A percentile compares a stretch with the other conserved stretches of the same genome.
phyloP scores from a whole-genome alignment of 2,888 invertebrate genomes.

The Aleiodes alternator region DNA sequence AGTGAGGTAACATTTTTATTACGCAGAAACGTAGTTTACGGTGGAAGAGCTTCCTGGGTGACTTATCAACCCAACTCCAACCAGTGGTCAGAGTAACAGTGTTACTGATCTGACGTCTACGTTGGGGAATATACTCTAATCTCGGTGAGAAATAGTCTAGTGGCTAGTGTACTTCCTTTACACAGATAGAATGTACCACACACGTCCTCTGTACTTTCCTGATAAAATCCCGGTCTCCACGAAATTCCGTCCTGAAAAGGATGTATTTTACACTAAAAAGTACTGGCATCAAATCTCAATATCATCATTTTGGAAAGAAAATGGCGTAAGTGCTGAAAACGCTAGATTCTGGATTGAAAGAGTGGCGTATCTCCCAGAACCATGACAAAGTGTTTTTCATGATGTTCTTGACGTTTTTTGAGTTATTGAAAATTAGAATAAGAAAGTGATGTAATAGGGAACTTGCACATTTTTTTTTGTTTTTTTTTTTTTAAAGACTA shows the following conservation, averaged over 20 bases:
- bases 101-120: constrained; percentile 59
- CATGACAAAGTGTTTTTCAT: no score
- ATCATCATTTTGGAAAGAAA: no score
- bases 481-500: no score
- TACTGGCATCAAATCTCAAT: no score
- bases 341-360: no score
- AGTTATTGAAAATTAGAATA: no score
- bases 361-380: no score
- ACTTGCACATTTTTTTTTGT: no score
- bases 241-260: background rate
- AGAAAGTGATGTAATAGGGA: no score
- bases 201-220: constrained; percentile 42
- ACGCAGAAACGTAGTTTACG: constrained; percentile 22
- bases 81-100: constrained; percentile 29
- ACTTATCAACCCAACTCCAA: constrained; percentile 61
- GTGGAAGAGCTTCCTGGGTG: constrained; percentile 46
- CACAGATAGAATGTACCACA: constrained; percentile 36
- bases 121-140: constrained; percentile 56
- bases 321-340: no score
- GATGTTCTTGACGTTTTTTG: no score
- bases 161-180: constrained; percentile 62
- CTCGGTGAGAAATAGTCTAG: constrained; percentile 58
- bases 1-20: background rate
- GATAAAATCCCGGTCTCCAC: constrained; percentile 17
- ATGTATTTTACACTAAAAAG: no score